Base-by-base conservation (phyloP, 2,113 vertebrate genomes). In the Muntiacus reevesi region DNA sequence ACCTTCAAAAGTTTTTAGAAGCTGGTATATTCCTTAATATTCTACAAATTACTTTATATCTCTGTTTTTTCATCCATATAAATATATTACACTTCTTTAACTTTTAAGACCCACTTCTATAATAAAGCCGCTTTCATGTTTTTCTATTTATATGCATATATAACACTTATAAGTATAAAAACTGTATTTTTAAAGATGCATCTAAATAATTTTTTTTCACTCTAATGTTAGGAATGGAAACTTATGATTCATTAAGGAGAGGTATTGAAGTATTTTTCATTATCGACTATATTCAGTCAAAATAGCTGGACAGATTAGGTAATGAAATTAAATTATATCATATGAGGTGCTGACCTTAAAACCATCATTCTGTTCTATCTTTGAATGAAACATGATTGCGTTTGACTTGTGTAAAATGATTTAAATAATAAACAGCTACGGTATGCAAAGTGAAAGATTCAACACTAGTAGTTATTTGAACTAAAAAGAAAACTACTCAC, bases 271-370 rank as follows among this genome's bases (percentile, higher is more conserved):
- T 96, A 87, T 74, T 98, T 98, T 98, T 98, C 92, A 98, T 98
- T 98, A 98, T 96, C 96, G 95, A 95, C 74, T 94, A 33, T 96
- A 83, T 94, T 96, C 84, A 96, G 96, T 60, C 95, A 98, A 98
- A 98, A 98, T 98, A 97, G 89, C 97, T 98, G 95, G 89, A 95
- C 93, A 98, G 98, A 98, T 97, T 97, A 95, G 7, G 4, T 98
- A 98, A 98, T 98, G 93, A 76, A 98, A 97, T 91, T 97, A 97
- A 99, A 98, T 98, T 98, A 88, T 90, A 87, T 98, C 98, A 97
- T 84, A 67, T 79, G 91, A 95, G 43, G 87, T 97, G 28, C 84
- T 98, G 96, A 90, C 89, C 97, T 98, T 97, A 93, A 97, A 98
- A 94, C 64, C 76, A 96, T 98, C 89, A 98, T 98, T 98, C 93